Evolutionary conservation across 2,797 vertebrate species (phyloP), one percentile per base, ranked within the genome.

Genomic region (Mallotus villosus): DNA sequence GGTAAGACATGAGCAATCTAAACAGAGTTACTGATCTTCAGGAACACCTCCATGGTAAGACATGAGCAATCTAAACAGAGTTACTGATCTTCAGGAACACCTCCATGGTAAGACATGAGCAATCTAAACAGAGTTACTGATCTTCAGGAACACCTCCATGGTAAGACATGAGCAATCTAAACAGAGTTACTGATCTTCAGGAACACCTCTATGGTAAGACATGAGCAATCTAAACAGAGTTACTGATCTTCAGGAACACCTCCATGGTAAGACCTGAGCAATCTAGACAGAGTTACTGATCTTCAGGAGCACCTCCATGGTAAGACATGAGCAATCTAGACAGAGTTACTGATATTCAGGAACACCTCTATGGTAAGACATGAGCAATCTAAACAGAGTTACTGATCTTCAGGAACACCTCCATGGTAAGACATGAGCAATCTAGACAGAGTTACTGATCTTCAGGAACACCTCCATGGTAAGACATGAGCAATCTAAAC

Each of bases 381-480:
- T 1, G 16, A 49, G 21, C 17, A 22, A 14, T n/a, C n/a, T n/a
- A n/a, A n/a, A n/a, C 34, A 63, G 16, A 63, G 29, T 3, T 8
- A 37, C 34, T 37, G 34, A 37, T n/a, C n/a, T n/a, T n/a, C n/a
- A n/a, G n/a, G n/a, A n/a, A 27, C 25, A 27, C 57, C 57, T 59
- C 79, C 1, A 78, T 84, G 77, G 75, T 81, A 75, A 77, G 81
- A 37, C 29, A 27, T 27, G 25, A 27, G 25, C 25, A 27, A 2
- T 27, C 25, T 25, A 25, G n/a, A n/a, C n/a, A n/a, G 1, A 25
- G 25, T 25, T 25, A 25, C 25, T 25, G 25, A 25, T 92, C 88
- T 93, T 93, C 86, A 90, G 87, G 74, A 91, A 84, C 84, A 94
- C 93, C 12, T 93, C 91, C 51, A 92, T 92, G 90, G 90, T 92